Base-by-base conservation (phyloP, 92 coral and sea anemone genomes). In the Zoanthus sansibaricus region DNA sequence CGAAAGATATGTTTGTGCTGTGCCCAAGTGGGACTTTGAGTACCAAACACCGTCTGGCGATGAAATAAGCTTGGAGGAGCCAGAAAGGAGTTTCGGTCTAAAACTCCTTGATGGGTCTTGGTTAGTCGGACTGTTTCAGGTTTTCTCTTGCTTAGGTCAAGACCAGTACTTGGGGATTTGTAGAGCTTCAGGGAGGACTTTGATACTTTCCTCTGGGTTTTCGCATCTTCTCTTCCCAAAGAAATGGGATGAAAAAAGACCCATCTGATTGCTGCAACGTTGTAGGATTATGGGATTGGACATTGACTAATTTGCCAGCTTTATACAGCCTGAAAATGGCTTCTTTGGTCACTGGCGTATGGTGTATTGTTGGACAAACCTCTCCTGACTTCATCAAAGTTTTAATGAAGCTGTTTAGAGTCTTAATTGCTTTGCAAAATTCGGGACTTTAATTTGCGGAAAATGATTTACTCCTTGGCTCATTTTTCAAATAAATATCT, bases 21-120 rank as follows among this genome's bases (percentile, higher is more conserved):
- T 73, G 77, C 30, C 55, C 77, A 56, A 76, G 67, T 14, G 45
- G 82, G 1, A 46, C 77, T 16, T 16, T 82, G 37, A 47, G 52
- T 80, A 86, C 87, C 84, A 86, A 14, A 79, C 68, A 6, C 13
- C 33, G 13, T 79, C 30, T 12, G 70, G 13, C 4, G 86, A 73
- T 31, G 91, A 88, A 51, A 51, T 83, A 58, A 90, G 87, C 25
- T 86, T 90, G 49, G 84, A 13, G 42, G 84, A 13, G 42, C 72
- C 80, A 1, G 61, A 1, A 30, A 79, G 30, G 32, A 90, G 93
- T 20, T 87, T 86, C 55, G 83, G 13, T 71, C 76, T 33, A 87
- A 52, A 7, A 78, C 86, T 7, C 78, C 89, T 58, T 70, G 87
- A 70, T 68, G 45, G 15, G 25, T 69, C 17, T 69, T 69, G 15